Percentiles rank a stretch among this genome's conserved stretches.
Conservation (phyloP, 2,113 vertebrate species). For the Castor canadensis region DNA sequence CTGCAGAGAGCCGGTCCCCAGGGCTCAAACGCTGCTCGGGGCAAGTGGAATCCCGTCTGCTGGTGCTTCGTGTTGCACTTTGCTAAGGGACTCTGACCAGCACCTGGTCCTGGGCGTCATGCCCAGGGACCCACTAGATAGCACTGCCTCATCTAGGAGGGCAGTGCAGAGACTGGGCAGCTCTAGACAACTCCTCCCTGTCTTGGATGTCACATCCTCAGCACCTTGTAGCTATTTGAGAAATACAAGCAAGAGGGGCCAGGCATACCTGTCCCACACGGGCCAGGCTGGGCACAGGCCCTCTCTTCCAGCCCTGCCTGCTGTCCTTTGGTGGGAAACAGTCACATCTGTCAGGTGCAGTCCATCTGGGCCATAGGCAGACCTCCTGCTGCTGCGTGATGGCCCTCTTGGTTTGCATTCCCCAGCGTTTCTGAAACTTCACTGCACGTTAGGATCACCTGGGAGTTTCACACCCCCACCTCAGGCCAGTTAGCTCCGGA, state of each 20-base stretch:
- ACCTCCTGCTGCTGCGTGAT: fast-evolving
- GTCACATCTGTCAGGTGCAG: too few relatives aligned
- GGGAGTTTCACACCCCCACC: background rate
- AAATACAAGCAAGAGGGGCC: background rate
- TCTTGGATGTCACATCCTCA: background rate
- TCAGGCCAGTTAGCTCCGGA: background rate
- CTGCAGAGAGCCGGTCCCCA: background rate
- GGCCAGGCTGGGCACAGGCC: background rate
- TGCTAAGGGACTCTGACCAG: background rate
- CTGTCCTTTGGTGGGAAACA: background rate
- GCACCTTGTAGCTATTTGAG: background rate
- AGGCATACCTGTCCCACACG: background rate
- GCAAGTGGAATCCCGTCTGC: background rate
- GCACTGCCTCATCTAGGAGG: background rate
- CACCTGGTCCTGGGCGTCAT: too few relatives aligned
- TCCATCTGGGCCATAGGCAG: background rate
- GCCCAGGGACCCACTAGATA: too few relatives aligned
- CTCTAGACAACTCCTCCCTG: background rate
- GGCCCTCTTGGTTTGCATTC: background rate
- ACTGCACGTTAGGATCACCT: background rate
- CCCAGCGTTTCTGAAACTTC: background rate
- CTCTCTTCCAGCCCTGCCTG: background rate
- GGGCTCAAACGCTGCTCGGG: background rate
- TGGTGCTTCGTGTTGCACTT: too few relatives aligned
- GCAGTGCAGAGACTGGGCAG: background rate